Evolutionary conservation across 2,888 invertebrate species (phyloP), one percentile per base, ranked within the genome.

Genomic region (Xylophagus ater): DNA sequence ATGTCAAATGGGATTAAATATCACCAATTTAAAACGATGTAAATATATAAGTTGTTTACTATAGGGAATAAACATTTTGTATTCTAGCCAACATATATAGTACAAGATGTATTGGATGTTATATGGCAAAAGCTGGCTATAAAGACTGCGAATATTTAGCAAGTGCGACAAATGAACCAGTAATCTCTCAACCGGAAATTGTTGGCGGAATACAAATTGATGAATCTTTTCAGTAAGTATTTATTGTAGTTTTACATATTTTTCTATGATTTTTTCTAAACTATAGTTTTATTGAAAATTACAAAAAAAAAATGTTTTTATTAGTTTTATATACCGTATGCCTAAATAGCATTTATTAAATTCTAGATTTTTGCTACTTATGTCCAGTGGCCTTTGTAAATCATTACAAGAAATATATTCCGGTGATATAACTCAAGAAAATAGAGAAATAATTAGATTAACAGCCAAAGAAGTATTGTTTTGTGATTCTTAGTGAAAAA

Each of bases 21-120:
- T 76, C 1, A 73, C 79, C 44, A 76, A 74, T 48, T 62, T 45
- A 17, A 33, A 34, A 10, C 32, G 32, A 25, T 32, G 42, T 42
- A 42, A 38, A 26, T 15, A 14, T 9, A 10, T n/a, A 13, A 18
- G 9, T 29, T 4, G 7, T 14, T 24, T 13, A n/a, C n/a, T n/a
- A n/a, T n/a, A 33, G 18, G 17, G 12, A 37, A 37, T 20, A 9
- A 43, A 42, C 4, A 35, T 38, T 1, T 41, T 39, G n/a, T 12
- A 31, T 44, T 35, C 15, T 14, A 40, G 39, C 43, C 12, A 42
- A 46, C 8, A 34, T 50, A 37, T 42, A 78, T 26, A 83, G 81
- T 51, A 90, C 90, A 0, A 68, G 92, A 10, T 89, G 89, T 53
- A 69, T 93, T 9, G 90, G 90, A 3, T 89, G 89, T 63, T 88